Evolutionary conservation across 2,113 vertebrate genomes (phyloP).

Genomic region (Hyperoodon ampullatus): DNA sequence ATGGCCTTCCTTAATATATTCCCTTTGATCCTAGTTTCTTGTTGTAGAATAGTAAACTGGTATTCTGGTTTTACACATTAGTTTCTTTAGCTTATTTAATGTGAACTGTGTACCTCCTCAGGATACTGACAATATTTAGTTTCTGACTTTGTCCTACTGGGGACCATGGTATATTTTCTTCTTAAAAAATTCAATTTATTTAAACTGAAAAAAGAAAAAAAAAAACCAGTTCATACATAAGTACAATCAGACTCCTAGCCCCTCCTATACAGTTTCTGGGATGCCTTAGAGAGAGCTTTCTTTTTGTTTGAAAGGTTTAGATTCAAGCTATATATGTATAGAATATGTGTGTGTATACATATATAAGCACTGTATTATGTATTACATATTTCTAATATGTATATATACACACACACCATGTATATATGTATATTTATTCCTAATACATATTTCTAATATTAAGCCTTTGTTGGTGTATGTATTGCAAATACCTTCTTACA

Average conservation of each 20-base stretch:
- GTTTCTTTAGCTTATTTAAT: constrained; percentile 5
- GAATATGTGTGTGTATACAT: not conserved
- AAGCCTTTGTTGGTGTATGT: not conserved
- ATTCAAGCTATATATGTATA: not conserved
- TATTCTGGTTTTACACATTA: not conserved
- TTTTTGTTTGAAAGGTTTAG: not conserved
- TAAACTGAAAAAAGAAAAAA: too few species aligned
- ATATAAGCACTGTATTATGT: not conserved
- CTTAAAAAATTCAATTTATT: too few species aligned
- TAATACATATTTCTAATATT: not conserved
- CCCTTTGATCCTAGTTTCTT: constrained; percentile 8
- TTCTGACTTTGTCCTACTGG: not conserved
- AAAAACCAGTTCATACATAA: too few species aligned
- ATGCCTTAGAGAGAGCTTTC: not conserved
- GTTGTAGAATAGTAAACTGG: not conserved
- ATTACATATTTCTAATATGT: not conserved
- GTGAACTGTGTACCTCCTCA: not conserved
- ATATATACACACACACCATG: too few species aligned
- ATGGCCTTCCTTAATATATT: not conserved
- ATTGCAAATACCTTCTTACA: not conserved
- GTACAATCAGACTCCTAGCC: not conserved
- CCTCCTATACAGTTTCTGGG: not conserved
- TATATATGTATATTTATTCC: not conserved
- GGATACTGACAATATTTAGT: not conserved
- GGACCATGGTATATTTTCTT: too few species aligned